Conservation (phyloP, 2,113 vertebrate species). For the Microtus richardsoni region DNA sequence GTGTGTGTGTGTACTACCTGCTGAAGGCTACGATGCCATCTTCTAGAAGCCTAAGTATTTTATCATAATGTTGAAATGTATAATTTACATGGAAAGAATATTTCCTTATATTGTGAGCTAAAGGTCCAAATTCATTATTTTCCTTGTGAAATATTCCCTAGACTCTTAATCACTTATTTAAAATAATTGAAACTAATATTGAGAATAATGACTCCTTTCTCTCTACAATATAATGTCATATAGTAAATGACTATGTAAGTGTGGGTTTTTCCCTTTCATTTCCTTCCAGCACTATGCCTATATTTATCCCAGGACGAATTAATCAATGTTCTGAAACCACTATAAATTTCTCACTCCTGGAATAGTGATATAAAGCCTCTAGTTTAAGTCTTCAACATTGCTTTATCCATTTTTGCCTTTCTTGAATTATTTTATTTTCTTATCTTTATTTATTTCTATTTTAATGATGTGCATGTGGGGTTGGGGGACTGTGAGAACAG, state of each 20-base stretch:
- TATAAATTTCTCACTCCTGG: constrained; percentile 35
- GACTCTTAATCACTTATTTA: neutral
- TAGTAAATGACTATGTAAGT: neutral
- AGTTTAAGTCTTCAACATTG: constrained; percentile 38
- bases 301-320: neutral
- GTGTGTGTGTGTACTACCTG: neutral
- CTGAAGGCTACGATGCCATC: neutral
- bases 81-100: neutral
- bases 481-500: no score
- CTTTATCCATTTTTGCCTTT: constrained; percentile 6
- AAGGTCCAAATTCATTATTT: constrained; percentile 22
- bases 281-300: neutral
- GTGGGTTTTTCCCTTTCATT: neutral
- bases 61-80: neutral
- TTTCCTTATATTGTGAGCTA: neutral
- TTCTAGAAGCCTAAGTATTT: constrained; percentile 5
- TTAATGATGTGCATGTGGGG: neutral
- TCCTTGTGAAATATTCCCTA: constrained; percentile 1
- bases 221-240: neutral
- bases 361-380: neutral
- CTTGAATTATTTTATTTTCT: neutral
- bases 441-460: neutral
- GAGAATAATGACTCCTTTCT: neutral
- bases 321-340: constrained; percentile 29
- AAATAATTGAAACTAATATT: neutral